Conservation (phyloP, 2,888 invertebrate genomes). For the Operophtera brumata region DNA sequence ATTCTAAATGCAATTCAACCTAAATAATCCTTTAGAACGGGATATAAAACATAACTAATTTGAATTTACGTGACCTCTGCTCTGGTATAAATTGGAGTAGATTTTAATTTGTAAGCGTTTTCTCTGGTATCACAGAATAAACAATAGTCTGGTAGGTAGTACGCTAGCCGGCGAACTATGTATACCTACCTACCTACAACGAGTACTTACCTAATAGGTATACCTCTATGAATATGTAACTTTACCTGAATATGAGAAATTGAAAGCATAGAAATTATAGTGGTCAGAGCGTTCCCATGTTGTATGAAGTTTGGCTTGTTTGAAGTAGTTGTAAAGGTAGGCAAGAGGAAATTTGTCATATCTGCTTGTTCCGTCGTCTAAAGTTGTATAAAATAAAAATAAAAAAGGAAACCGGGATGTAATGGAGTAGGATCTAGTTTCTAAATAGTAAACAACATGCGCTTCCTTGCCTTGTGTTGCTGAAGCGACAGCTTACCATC, state of each 20-base stretch:
- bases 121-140: too few species aligned
- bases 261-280: constrained; percentile 22
- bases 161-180: constrained; percentile 17
- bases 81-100: constrained; percentile 17
- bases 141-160: constrained; percentile 13
- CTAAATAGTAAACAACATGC: too few species aligned
- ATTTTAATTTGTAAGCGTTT: constrained; percentile 22
- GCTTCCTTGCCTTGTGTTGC: too few species aligned
- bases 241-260: constrained; percentile 27
- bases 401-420: too few species aligned
- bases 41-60: constrained; percentile 19
- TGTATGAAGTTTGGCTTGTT: constrained; percentile 10
- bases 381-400: too few species aligned
- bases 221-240: constrained; percentile 25
- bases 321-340: neutral
- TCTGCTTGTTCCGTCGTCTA: too few species aligned
- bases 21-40: neutral
- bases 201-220: too few species aligned
- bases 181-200: constrained; percentile 9
- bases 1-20: neutral
- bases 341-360: too few species aligned
- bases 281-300: constrained; percentile 14
- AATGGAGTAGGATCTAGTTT: too few species aligned
- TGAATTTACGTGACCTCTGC: constrained; percentile 22
- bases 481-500: too few species aligned